A percentile compares a stretch with the other conserved stretches of the same genome.
Evolutionary conservation across 2,888 invertebrate species (phyloP).

Genomic region (Caenorhabditis zanzibari): DNA sequence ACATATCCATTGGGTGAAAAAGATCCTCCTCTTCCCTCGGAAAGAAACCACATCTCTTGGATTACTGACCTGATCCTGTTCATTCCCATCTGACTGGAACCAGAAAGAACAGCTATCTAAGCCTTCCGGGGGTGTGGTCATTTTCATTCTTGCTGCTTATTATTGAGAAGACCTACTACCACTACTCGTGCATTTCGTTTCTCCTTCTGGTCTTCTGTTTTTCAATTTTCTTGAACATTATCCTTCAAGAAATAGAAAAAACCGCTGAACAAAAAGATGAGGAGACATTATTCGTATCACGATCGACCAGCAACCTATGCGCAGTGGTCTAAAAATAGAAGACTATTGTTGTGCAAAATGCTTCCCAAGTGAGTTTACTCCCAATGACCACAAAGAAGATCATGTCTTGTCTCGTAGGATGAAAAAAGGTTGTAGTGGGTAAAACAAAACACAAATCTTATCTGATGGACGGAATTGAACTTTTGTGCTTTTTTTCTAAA

Average conservation of each 20-base stretch:
- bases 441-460: conserved; percentile 19
- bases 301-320: conserved; percentile 65
- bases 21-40: neutral
- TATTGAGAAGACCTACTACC: conserved; percentile 21
- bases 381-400: conserved; percentile 40
- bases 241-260: conserved; percentile 2
- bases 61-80: conserved; percentile 11
- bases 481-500: neutral
- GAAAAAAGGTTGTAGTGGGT: neutral
- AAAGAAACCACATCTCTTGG: conserved; percentile 19
- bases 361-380: conserved; percentile 66
- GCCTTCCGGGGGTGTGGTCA: conserved; percentile 16
- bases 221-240: conserved; percentile 35
- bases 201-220: neutral
- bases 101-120: conserved; percentile 35
- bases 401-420: neutral
- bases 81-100: neutral
- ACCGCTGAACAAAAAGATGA: conserved; percentile 25
- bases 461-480: conserved; percentile 6
- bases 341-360: conserved; percentile 69
- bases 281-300: conserved; percentile 66
- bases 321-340: conserved; percentile 67
- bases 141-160: conserved; percentile 31
- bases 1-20: conserved; percentile 36
- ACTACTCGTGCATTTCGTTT: conserved; percentile 4